Base-by-base conservation (phyloP, 2,888 invertebrate species). In the Tanytarsus gracilentus region DNA sequence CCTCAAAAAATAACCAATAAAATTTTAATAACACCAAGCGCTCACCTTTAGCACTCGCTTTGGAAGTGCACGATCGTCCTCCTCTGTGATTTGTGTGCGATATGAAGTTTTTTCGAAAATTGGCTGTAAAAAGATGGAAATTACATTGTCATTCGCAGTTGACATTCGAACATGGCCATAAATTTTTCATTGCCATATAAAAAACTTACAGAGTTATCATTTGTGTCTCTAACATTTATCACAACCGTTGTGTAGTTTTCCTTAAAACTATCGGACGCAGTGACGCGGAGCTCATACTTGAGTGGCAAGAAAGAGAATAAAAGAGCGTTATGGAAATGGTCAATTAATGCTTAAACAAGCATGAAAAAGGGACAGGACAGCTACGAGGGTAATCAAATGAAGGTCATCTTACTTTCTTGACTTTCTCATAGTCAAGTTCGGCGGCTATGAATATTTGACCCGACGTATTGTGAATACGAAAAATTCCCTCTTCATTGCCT, bases 391-490 rank as follows among this genome's bases (percentile, higher is more conserved):
- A 29, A 21, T n/a, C 25, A 49, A 50, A 50, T 11, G 23, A 18
- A n/a, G 40, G 30, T 44, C 18, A 44, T 29, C 75, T 75, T 69
- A 77, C 76, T 69, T 76, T 70, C 63, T 75, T 76, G 60, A 72
- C 68, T 11, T 74, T 74, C 66, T 79, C 79, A 67, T 78, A 79
- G 67, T 80, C 79, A 30, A 80, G 69, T 49, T 75, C 73, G 44
- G 76, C 75, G 4, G 77, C 77, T 21, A 80, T 77, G 68, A 76
- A 78, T 62, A 80, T 77, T 61, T 78, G 78, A 21, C 80, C 79
- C 14, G 78, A 78, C 67, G 76, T 75, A 64, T 76, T 76, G 65
- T 76, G 75, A 55, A 79, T 77, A 39, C 76, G 77, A 66, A 79
- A 79, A 0, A 77, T 78, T 63, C 77, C 78, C 21, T 76, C 77